Conservation (phyloP, 2,113 vertebrate species). For the Pseudorhombus dupliciocellatus region DNA sequence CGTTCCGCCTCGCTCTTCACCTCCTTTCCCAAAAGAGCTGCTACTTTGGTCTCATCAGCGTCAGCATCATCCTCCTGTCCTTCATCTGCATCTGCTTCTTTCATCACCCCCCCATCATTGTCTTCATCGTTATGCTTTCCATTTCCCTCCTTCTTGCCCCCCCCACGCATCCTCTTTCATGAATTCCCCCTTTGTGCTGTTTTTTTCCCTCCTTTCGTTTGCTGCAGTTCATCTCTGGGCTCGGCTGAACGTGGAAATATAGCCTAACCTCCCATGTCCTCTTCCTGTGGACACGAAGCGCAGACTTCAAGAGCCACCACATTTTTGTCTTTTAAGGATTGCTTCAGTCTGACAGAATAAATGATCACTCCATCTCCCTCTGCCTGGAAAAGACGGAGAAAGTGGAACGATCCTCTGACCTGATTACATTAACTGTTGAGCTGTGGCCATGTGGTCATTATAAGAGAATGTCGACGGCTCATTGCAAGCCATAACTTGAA, state of each 20-base stretch:
- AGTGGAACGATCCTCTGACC: slow-evolving; percentile 46
- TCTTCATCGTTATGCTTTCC: slow-evolving; percentile 55
- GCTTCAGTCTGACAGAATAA: slow-evolving; percentile 54
- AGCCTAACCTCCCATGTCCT: slow-evolving; percentile 47
- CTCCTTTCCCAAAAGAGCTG: slow-evolving; percentile 3
- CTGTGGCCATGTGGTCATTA: not conserved
- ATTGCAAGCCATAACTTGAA: not conserved
- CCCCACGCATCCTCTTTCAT: slow-evolving; percentile 26
- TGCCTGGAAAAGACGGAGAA: slow-evolving; percentile 10
- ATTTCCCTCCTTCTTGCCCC: not conserved
- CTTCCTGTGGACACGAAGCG: slow-evolving; percentile 39
- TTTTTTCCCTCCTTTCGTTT: not conserved
- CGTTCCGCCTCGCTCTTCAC: not conserved
- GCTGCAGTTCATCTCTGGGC: slow-evolving; percentile 9
- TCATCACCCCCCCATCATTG: slow-evolving; percentile 50
- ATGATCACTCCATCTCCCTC: slow-evolving; percentile 39
- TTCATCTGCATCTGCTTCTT: slow-evolving; percentile 56
- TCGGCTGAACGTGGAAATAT: slow-evolving; percentile 23
- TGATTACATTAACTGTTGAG: slow-evolving; percentile 38
- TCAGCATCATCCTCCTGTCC: slow-evolving; percentile 49
- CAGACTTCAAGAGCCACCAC: slow-evolving; percentile 36
- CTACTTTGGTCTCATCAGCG: slow-evolving; percentile 50
- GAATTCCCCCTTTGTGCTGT: slow-evolving; percentile 58
- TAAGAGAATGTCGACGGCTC: not conserved
- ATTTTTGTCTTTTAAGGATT: slow-evolving; percentile 17